Evolutionary conservation across 1,140 invertebrate species (phyloP).

Genomic region (Cheumatopsyche charites): DNA sequence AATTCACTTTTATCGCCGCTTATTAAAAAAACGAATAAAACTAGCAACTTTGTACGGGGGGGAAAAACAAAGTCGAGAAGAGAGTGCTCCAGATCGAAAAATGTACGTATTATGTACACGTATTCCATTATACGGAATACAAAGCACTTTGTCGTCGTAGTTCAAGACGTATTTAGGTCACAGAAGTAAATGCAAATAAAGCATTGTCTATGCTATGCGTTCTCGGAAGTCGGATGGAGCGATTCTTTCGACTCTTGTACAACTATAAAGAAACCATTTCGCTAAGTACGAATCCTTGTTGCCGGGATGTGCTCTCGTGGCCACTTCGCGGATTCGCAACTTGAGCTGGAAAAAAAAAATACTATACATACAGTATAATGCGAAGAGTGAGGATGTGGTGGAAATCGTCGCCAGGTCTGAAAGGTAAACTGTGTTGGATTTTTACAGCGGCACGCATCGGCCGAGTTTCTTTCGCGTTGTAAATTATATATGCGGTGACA

Average conservation of each 20-base stretch:
- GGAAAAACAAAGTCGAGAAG: too few relatives aligned
- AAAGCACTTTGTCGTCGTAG: too few relatives aligned
- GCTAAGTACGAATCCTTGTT: constrained; percentile 30
- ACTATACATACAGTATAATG: neutral
- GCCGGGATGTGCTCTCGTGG: constrained; percentile 11
- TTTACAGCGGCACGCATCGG: constrained; percentile 18
- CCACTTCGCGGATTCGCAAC: constrained; percentile 3
- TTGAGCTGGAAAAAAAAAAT: neutral
- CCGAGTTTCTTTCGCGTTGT: neutral
- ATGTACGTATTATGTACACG: too few relatives aligned
- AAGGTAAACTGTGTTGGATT: constrained; percentile 22
- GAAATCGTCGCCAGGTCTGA: constrained; percentile 27
- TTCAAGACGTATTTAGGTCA: constrained; percentile 3
- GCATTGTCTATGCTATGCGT: constrained; percentile 2
- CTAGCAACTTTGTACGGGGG: too few relatives aligned
- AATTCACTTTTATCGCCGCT: too few relatives aligned
- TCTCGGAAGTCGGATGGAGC: constrained; percentile 16
- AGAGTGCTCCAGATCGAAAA: too few relatives aligned
- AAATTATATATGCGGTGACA: constrained; percentile 25
- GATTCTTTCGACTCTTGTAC: constrained; percentile 16
- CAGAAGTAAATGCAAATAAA: constrained; percentile 7
- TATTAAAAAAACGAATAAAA: too few relatives aligned
- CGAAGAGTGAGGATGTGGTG: neutral
- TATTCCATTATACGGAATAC: too few relatives aligned
- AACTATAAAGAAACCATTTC: constrained; percentile 29